These are phyloP conservation scores for Galeopterus variegatus DNA, from an alignment of 2,113 vertebrate species.

Conservation along the genomic window DNA sequence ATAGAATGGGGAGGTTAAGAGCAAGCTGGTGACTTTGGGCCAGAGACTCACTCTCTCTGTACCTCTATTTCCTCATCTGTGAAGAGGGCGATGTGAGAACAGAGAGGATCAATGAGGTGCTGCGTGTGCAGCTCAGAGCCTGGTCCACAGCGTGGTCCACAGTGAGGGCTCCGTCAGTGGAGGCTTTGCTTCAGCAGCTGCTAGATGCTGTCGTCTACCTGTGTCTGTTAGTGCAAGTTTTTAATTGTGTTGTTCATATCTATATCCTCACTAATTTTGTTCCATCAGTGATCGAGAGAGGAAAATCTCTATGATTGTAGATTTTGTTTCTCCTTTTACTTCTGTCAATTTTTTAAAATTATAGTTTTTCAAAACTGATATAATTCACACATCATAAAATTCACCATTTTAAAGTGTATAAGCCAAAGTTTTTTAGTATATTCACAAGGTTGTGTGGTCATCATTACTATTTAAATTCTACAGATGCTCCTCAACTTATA, in stretches of 20 bases:
- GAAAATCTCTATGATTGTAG: neutral
- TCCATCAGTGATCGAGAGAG: neutral
- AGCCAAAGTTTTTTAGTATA: too few relatives aligned
- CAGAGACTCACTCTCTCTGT: neutral
- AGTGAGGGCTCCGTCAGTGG: neutral
- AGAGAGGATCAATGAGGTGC: accelerated
- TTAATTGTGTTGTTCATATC: neutral
- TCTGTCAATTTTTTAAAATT: neutral
- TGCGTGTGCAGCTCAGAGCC: neutral
- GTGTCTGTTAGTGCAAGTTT: neutral
- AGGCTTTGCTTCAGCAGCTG: too few relatives aligned
- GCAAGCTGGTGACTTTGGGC: neutral
- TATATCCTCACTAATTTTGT: neutral
- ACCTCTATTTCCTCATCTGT: neutral
- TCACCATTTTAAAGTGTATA: too few relatives aligned
- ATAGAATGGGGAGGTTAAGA: neutral
- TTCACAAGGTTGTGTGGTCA: neutral
- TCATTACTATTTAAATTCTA: too few relatives aligned
- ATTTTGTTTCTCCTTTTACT: conserved; percentile 29
- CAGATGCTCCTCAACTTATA: too few relatives aligned
- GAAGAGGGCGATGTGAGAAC: neutral
- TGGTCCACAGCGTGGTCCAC: neutral
- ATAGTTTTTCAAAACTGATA: neutral
- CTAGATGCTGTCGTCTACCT: neutral
- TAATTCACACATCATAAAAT: neutral